Percentiles rank a stretch among this genome's conserved stretches.
Conservation (phyloP, 1,140 invertebrate genomes). For the Rhopalosiphum padi region DNA sequence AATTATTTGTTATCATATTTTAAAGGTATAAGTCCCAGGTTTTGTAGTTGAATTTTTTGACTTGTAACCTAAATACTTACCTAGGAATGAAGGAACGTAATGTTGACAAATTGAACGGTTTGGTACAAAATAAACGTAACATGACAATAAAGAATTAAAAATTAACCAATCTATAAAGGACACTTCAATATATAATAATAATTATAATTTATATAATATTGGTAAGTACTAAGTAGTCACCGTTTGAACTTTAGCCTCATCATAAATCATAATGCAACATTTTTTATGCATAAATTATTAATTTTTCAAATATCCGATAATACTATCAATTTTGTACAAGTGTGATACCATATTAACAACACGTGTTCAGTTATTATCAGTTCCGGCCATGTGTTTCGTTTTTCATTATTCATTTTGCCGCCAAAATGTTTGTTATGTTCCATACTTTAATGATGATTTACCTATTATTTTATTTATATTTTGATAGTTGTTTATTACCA, state of each 20-base stretch:
- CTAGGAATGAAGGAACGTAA: not conserved
- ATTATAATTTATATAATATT: no score
- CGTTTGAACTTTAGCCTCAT: not conserved
- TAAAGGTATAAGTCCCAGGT: not conserved
- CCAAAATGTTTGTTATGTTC: not conserved
- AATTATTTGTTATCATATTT: not conserved
- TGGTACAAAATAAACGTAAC: constrained; percentile 13
- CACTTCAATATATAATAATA: not conserved
- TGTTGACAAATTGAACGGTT: not conserved
- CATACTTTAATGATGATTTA: not conserved
- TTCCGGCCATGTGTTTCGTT: no score
- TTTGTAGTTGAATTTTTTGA: not conserved
- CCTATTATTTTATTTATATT: not conserved
- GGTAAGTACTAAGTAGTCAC: no score
- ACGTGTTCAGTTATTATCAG: not conserved
- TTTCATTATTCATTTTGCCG: constrained; percentile 16
- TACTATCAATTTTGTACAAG: not conserved
- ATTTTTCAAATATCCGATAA: not conserved
- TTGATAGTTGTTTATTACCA: not conserved
- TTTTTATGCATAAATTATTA: not conserved
- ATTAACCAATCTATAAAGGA: not conserved
- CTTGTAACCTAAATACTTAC: not conserved
- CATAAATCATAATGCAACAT: not conserved
- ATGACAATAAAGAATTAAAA: not conserved
- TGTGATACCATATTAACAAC: not conserved